Evolutionary conservation across 2,113 vertebrate genomes (phyloP).

Genomic region (Dolichotis patagonum): DNA sequence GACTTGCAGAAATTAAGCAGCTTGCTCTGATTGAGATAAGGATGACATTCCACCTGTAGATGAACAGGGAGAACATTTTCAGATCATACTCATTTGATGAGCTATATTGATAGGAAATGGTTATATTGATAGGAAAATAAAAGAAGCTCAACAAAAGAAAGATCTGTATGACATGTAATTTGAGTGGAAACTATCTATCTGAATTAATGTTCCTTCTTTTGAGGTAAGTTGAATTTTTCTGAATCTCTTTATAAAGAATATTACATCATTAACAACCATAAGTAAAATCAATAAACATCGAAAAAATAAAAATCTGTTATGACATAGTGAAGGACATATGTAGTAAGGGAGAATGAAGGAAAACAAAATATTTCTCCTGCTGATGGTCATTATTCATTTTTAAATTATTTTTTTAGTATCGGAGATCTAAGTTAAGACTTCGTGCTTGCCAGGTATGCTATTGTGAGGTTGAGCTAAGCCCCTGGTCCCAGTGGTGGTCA

Average conservation of each 20-base stretch:
- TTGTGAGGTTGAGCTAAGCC: too few species aligned
- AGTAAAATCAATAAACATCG: background rate
- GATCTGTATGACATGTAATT: background rate
- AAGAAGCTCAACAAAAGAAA: background rate
- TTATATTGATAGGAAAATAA: background rate
- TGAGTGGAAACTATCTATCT: background rate
- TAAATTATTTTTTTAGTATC: too few species aligned
- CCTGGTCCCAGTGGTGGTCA: too few species aligned
- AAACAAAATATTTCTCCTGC: background rate
- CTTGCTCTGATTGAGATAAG: slow-evolving; percentile 87
- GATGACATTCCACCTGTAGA: slow-evolving; percentile 88
- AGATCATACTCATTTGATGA: background rate
- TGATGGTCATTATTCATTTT: too few species aligned
- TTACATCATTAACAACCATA: background rate
- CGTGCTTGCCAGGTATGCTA: too few species aligned
- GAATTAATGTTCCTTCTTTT: background rate
- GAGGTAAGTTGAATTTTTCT: background rate
- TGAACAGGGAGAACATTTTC: background rate
- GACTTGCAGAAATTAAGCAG: slow-evolving; percentile 88
- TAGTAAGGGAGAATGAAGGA: background rate
- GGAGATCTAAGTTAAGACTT: too few species aligned
- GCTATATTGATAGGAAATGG: too few species aligned
- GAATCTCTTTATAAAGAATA: background rate
- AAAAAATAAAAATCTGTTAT: background rate
- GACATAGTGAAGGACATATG: background rate